Conservation (phyloP, 2,797 vertebrate species). For the Melanogrammus aeglefinus region DNA sequence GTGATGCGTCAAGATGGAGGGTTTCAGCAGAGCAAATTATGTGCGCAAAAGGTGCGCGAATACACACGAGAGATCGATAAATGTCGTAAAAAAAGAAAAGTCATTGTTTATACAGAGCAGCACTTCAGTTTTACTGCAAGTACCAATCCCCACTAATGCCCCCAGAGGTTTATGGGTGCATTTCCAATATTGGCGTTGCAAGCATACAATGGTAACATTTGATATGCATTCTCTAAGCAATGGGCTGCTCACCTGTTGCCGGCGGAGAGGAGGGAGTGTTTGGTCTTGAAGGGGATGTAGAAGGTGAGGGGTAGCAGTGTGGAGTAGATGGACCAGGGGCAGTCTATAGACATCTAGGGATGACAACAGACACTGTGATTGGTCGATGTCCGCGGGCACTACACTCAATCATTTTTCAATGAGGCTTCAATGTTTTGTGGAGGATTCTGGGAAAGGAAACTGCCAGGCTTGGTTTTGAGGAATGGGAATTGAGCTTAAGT, state of each 20-base stretch:
- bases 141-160: too few species aligned
- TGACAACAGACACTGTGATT: background rate
- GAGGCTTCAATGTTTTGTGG: background rate
- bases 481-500: background rate
- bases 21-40: background rate
- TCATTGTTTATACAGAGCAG: background rate
- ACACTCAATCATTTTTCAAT: background rate
- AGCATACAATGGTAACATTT: background rate
- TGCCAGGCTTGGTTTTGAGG: background rate
- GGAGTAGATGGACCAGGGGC: constrained; percentile 98
- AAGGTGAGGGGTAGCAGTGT: constrained; percentile 92
- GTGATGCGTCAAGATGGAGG: constrained; percentile 7
- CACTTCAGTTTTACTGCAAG: background rate
- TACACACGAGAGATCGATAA: too few species aligned
- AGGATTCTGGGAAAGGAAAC: background rate
- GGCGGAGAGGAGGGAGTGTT: constrained; percentile 87
- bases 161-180: background rate
- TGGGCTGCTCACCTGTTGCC: constrained; percentile 82
- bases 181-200: background rate
- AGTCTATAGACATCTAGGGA: constrained; percentile 92
- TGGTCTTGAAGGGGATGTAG: constrained; percentile 91
- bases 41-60: background rate
- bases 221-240: background rate
- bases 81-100: background rate
- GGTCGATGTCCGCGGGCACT: background rate